Base-by-base conservation (phyloP, 92 coral and sea anemone species). In the Zoanthus sociatus region DNA sequence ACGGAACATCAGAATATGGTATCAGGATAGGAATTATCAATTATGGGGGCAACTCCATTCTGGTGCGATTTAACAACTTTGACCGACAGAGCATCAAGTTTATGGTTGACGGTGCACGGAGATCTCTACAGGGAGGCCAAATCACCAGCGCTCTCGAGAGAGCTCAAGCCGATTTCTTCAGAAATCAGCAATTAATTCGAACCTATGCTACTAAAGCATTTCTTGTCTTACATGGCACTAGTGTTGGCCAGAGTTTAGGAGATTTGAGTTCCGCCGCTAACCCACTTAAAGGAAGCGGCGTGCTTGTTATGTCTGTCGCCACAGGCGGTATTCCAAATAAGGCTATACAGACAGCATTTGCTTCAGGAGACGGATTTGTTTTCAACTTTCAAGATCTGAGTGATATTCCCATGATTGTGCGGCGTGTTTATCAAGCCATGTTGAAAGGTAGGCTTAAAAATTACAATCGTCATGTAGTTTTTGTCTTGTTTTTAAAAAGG, bases 221-320 rank as follows among this genome's bases (percentile, higher is more conserved):
- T 71, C 86, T 97, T 31, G 79, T 97, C 47, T 73, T 97, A 91
- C 90, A 95, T 46, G 99, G 99, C 14, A 96, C 92, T 20, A 42
- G 88, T 1, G 67, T 93, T 42, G 84, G 78, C 21, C 93, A 86
- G 82, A 73, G 71, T 11, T 84, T 90, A 11, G 86, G 56, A 18
- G 78, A 82, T n/a, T 83, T 97, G 64, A 89, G 72, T n/a, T 68
- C 33, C 20, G 89, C 91, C 7, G 88, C 98, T 1, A 76, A 56
- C n/a, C 90, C 89, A 17, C 97, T 97, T 56, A 87, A 77, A 15
- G 83, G 60, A 56, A 83, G 83, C 30, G 97, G 95, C 37, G 90
- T 97, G 10, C 92, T 88, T 92, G 88, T 97, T 6, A 90, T 92
- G 48, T 88, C 99, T 13, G 91, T 97, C 4, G 90, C 95, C 17